Percentiles rank a stretch among this genome's conserved stretches.
phyloP scores from a whole-genome alignment of 2,797 vertebrate species.

The Cirrhinus mrigala region DNA sequence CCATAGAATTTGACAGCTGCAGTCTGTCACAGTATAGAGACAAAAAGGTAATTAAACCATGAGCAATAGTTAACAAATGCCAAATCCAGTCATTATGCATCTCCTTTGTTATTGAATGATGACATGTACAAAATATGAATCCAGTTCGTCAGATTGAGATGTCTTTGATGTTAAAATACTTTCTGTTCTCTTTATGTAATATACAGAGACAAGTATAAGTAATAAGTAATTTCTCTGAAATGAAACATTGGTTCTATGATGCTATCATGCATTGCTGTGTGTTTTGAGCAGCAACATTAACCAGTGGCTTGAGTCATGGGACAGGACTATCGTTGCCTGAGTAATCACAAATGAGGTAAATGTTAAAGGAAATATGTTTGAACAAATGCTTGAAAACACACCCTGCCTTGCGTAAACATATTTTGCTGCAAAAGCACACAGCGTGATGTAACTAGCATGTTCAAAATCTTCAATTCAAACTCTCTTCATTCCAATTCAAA shows the following conservation, averaged over 20 bases:
- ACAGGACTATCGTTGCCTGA: not conserved
- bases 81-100: not conserved
- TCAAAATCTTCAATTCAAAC: not conserved
- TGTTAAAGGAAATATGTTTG: not conserved
- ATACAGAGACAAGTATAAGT: not conserved
- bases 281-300: not conserved
- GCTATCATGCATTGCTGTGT: not conserved
- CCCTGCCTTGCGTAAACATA: no score
- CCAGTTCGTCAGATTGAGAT: not conserved
- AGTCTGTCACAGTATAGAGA: slow-evolving; percentile 47
- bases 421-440: not conserved
- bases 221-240: not conserved
- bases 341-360: not conserved
- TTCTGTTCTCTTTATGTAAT: not conserved
- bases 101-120: slow-evolving; percentile 26
- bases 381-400: no score
- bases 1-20: slow-evolving; percentile 53
- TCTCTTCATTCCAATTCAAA: not conserved
- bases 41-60: slow-evolving; percentile 42
- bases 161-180: not conserved
- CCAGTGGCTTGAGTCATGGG: no score
- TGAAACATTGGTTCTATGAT: not conserved
- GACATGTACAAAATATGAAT: slow-evolving; percentile 1
- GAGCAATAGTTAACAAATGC: slow-evolving; percentile 46
- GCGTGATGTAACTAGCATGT: not conserved